Conservation (phyloP, 1,140 invertebrate species). For the Diorhabda elongata region DNA sequence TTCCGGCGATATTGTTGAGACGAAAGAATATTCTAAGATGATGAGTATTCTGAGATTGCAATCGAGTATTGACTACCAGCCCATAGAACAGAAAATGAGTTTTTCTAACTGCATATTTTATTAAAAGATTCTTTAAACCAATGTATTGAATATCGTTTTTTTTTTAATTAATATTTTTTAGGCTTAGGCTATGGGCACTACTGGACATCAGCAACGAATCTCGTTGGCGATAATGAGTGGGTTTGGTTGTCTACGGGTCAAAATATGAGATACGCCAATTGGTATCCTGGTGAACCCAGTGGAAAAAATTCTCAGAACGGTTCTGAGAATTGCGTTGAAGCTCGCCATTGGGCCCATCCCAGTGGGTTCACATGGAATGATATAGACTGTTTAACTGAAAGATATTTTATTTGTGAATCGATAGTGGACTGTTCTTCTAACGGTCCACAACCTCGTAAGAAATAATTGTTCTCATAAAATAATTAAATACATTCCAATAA, state of each 20-base stretch:
- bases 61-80: no score
- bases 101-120: no score
- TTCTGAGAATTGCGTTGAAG: conserved; percentile 7
- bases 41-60: no score
- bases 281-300: conserved; percentile 6
- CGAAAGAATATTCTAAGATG: no score
- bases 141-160: neutral
- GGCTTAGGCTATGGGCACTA: conserved; percentile 1
- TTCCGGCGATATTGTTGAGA: no score
- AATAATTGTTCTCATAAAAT: no score
- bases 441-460: no score
- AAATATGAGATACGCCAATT: conserved; percentile 5
- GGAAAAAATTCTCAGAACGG: neutral
- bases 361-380: conserved; percentile 3
- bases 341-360: neutral
- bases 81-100: no score
- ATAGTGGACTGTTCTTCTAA: neutral
- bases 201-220: conserved; percentile 7
- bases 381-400: neutral
- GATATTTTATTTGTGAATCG: conserved; percentile 7
- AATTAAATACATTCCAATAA: no score
- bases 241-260: conserved; percentile 7
- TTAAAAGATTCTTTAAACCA: neutral
- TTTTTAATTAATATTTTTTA: neutral
- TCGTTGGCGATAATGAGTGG: neutral